These are phyloP conservation scores for Disparrhopalites patrizii DNA, from an alignment of 2,888 invertebrate genomes.

Conservation along the genomic window DNA sequence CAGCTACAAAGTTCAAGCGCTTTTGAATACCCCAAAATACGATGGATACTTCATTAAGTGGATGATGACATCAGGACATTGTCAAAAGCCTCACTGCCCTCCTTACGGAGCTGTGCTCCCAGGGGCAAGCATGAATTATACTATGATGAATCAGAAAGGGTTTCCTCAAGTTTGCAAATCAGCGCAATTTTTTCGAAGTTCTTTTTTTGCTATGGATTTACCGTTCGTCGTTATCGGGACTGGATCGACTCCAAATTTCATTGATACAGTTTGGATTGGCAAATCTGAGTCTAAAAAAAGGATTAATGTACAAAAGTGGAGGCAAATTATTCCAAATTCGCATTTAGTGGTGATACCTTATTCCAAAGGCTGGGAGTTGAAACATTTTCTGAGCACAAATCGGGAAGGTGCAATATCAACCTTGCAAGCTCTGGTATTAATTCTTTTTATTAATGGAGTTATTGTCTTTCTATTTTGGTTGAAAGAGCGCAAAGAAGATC, in stretches of 20 bases:
- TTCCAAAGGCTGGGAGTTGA: slow-evolving; percentile 51
- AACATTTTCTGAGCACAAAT: slow-evolving; percentile 21
- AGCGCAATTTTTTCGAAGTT: slow-evolving; percentile 85
- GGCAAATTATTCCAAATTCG: slow-evolving; percentile 94
- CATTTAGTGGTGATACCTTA: slow-evolving; percentile 93
- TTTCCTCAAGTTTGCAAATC: slow-evolving; percentile 72
- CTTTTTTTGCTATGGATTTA: slow-evolving; percentile 83
- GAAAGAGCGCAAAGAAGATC: slow-evolving; percentile 28
- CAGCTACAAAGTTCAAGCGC: slow-evolving; percentile 66
- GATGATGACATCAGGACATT: slow-evolving; percentile 78
- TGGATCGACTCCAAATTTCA: slow-evolving; percentile 95
- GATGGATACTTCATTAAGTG: slow-evolving; percentile 96
- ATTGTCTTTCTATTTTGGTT: slow-evolving; percentile 22
- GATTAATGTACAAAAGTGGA: slow-evolving; percentile 63
- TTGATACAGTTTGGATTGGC: slow-evolving; percentile 81
- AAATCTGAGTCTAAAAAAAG: slow-evolving; percentile 44
- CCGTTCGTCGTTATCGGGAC: slow-evolving; percentile 95
- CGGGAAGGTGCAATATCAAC: slow-evolving; percentile 23
- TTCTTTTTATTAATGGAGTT: slow-evolving; percentile 18
- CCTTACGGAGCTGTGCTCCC: slow-evolving; percentile 74
- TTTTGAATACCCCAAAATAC: slow-evolving; percentile 81
- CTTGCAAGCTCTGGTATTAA: slow-evolving; percentile 23
- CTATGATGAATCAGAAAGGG: slow-evolving; percentile 82
- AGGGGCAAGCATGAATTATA: slow-evolving; percentile 81
- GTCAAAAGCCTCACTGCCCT: slow-evolving; percentile 45